phyloP scores from a whole-genome alignment of 2,113 vertebrate species.

The Hylia prasina region DNA sequence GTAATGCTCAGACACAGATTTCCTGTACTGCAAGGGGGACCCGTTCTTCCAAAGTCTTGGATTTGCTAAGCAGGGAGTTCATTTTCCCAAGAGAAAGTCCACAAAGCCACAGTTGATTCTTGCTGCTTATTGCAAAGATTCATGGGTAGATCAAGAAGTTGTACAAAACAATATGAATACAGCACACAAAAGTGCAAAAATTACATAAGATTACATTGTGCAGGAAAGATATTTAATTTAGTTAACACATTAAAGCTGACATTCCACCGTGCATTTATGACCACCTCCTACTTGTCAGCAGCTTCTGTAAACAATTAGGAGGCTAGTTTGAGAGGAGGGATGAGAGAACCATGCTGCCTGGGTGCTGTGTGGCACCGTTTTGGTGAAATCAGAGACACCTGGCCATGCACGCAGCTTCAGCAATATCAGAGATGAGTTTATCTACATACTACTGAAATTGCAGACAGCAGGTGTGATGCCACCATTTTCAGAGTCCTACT shows the following conservation, averaged over 20 bases:
- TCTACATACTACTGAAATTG: not conserved
- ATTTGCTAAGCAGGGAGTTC: not conserved
- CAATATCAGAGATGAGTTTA: not conserved
- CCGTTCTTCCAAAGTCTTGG: not conserved
- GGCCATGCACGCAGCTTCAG: fast-evolving
- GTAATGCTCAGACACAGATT: not conserved
- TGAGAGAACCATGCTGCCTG: not conserved
- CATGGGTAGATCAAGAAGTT: not conserved
- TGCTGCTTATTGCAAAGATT: not conserved
- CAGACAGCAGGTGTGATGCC: not conserved
- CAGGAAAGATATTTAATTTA: not conserved
- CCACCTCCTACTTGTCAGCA: not conserved
- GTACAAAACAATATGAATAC: not conserved
- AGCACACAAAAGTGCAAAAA: not conserved
- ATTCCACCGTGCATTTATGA: not conserved
- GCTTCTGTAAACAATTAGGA: not conserved
- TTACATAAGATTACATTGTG: not conserved
- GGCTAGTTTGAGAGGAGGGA: not conserved
- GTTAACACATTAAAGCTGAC: not conserved
- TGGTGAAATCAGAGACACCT: not conserved
- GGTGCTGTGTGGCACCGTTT: not conserved
- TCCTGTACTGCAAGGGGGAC: not conserved
- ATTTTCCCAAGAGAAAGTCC: not conserved
- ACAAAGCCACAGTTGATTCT: not conserved
- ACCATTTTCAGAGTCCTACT: not conserved